Evolutionary conservation across 2,113 vertebrate genomes (phyloP), one percentile per base, ranked within the genome.

Genomic region (Fulmarus glacialis): DNA sequence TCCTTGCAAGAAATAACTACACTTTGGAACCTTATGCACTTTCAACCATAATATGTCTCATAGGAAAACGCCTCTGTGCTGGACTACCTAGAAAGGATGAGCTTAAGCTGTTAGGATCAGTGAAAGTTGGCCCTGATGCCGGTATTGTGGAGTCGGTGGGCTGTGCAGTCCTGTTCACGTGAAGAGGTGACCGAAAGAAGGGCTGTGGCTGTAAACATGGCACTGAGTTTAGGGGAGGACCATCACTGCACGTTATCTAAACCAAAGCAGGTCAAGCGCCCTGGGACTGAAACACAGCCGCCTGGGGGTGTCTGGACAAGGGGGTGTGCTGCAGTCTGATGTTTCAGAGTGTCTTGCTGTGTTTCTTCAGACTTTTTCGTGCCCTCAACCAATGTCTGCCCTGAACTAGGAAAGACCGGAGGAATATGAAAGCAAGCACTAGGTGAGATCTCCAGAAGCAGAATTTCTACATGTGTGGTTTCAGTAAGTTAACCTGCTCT

Each of bases 271-370:
- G 42, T 36, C 36, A 38, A 10, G 45, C 26, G 30, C 24, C 59
- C 30, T 58, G 58, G 63, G 63, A 72, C 40, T 32, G 52, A 55
- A 64, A 26, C 34, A 22, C 26, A 32, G 45, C 45, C 71, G 53
- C 89, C 34, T 32, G 45, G 6, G 34, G 12, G 21, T 12, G 20
- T 70, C 72, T 45, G 50, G 45, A 68, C 40, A 55, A 71, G 40
- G 40, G 56, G 55, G 4, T 1, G 2, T 26, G 23, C 85, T 71
- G 12, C 0, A 0, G 16, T 27, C 58, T 64, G n/a, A 29, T 22
- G 43, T 34, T 58, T 58, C 30, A 38, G 45, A 32, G 29, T 8
- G 17, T 70, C 56, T 77, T 20, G 2, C 29, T 48, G 32, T n/a
- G 13, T 45, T 56, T 40, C 71, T 62, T 73, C 77, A 67, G 53